Conservation (phyloP, 2,797 vertebrate genomes). For the Huso huso region DNA sequence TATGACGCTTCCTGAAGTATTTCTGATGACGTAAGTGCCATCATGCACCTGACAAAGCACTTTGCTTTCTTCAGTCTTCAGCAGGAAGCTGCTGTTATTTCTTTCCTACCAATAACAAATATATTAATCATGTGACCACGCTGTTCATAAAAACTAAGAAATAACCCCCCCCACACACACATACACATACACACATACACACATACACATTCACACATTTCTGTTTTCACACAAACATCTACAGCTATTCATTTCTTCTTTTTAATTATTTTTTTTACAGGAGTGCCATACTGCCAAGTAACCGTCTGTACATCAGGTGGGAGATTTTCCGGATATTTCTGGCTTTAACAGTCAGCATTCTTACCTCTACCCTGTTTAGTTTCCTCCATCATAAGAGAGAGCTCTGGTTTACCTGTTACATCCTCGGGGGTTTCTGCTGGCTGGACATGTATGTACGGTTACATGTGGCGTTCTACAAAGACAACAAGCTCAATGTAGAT, state of each 20-base stretch:
- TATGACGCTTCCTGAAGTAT: slow-evolving; percentile 7
- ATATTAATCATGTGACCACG: too few relatives aligned
- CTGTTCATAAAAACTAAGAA: too few relatives aligned
- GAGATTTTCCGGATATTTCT: slow-evolving; percentile 19
- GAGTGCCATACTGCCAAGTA: slow-evolving; percentile 21
- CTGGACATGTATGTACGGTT: slow-evolving; percentile 27
- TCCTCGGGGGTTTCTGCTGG: slow-evolving; percentile 21
- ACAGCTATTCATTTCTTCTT: neutral
- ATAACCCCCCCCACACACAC: too few relatives aligned
- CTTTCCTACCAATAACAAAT: too few relatives aligned
- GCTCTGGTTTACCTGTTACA: slow-evolving; percentile 20
- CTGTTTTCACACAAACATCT: too few relatives aligned
- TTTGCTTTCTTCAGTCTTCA: too few relatives aligned
- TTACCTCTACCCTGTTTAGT: slow-evolving; percentile 16
- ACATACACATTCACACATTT: too few relatives aligned
- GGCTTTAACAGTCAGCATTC: slow-evolving; percentile 15
- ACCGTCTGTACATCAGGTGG: slow-evolving; percentile 19
- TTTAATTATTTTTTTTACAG: slow-evolving; percentile 13
- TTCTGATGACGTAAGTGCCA: slow-evolving; percentile 23
- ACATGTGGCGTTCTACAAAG: slow-evolving; percentile 25
- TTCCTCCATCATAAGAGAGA: slow-evolving; percentile 21
- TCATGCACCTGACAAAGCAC: too few relatives aligned
- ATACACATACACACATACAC: too few relatives aligned
- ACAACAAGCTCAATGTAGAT: slow-evolving; percentile 18
- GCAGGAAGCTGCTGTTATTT: too few relatives aligned